Conservation (phyloP, 2,797 vertebrate genomes). For the Nyctibius grandis region DNA sequence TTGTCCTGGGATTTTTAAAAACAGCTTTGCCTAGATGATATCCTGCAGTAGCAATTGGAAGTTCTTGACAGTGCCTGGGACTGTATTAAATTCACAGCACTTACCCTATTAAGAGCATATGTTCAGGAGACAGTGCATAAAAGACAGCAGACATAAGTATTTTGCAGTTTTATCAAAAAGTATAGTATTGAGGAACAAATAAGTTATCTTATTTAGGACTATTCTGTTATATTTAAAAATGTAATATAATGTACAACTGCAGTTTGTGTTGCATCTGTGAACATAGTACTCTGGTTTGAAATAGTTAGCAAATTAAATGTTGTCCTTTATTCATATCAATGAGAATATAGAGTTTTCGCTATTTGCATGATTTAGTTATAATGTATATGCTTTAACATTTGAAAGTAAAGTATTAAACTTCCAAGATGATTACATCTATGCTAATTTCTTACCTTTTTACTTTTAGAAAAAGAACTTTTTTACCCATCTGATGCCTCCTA, state of each 20-base stretch:
- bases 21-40: neutral
- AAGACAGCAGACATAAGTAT: neutral
- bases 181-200: neutral
- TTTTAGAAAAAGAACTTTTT: conserved; percentile 51
- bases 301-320: neutral
- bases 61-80: neutral
- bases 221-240: neutral
- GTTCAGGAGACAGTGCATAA: neutral
- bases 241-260: neutral
- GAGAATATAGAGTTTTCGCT: neutral
- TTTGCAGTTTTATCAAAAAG: conserved; percentile 8
- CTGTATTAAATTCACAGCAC: neutral
- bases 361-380: conserved; percentile 22
- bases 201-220: too few species aligned
- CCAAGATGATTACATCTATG: neutral
- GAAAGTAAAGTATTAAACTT: neutral
- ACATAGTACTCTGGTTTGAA: neutral
- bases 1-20: neutral
- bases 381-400: conserved; percentile 29
- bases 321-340: neutral
- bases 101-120: neutral
- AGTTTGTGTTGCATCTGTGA: neutral
- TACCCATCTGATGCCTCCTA: conserved; percentile 68
- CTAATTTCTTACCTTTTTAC: conserved; percentile 57
- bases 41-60: neutral